Evolutionary conservation across 2,113 vertebrate species (phyloP), one percentile per base, ranked within the genome.

Genomic region (Pantherophis guttatus): DNA sequence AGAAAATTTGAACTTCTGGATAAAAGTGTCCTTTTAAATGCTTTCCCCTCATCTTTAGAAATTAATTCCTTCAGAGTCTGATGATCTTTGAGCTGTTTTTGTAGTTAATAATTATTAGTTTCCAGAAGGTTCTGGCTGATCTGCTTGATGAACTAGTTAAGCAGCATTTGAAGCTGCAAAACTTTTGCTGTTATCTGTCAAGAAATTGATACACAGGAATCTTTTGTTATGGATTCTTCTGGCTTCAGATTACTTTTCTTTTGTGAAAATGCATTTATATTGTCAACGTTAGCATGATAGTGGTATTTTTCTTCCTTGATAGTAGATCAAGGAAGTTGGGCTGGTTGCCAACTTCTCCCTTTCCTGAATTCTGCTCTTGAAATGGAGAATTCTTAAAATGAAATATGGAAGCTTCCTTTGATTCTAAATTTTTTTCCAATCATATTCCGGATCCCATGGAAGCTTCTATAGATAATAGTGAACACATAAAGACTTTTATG

Each of bases 141-240:
- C 75, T 94, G 52, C 88, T 65, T 91, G 85, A 92, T 33, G 15
- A 93, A n/a, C 50, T 86, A 94, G 58, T 87, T 44, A 13, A 1
- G 17, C 90, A 94, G 89, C 90, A 57, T 89, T 75, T 54, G 75
- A 52, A n/a, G 5, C 70, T 53, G 92, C 87, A 90, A 33, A 81
- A 93, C 29, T 0, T 29, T n/a, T 6, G 5, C 62, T 65, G 19
- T 59, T 58, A 59, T 89, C 88, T 90, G 89, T 92, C 93, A 57
- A 91, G 93, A 93, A 59, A 90, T 87, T 87, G 87, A 93, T 26
- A 54, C 33, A 59, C 24, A 93, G 92, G 85, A 90, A 93, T 93
- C 94, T 57, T 54, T 90, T 55, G 87, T 81, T 59, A 50, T 91
- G 88, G 58, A 94, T 94, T 96, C 93, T 94, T 92, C 65, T 93